Base-by-base conservation (phyloP, 2,888 invertebrate genomes). In the Caenorhabditis sp. region DNA sequence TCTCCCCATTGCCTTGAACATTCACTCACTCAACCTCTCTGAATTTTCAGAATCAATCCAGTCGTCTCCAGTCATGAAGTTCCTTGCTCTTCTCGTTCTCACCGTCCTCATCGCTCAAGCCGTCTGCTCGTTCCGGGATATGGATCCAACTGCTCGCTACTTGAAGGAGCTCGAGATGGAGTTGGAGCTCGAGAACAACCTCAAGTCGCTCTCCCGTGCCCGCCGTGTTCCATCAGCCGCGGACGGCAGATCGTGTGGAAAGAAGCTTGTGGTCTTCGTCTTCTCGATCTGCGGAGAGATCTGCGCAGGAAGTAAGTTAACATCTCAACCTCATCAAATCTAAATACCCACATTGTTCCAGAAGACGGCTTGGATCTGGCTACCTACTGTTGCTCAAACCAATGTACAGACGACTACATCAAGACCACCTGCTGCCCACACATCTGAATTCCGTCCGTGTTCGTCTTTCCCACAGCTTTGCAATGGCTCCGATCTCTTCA, bases 151-250 rank as follows among this genome's bases (percentile, higher is more conserved):
- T 1, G 47, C 58, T 31, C 72, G 41, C 16, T 35, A 61, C 10
- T 38, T 73, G n/a, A 38, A 51, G 16, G 73, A 73, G n/a, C 14
- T 73, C 22, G 35, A 44, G 19, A 38, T 64, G 28, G 58, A 75
- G 8, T n/a, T 58, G 19, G 63, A 56, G 6, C 16, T 66, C 7
- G 66, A 56, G 58, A 35, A 66, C 14, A 24, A 24, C 7, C 24
- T 28, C 1, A 31, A 26, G 12, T 19, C 28, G 1, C 35, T 75
- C 38, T 66, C 75, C 0, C 26, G 75, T 26, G 22, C 58, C n/a
- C 66, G 75, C n/a, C 66, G 75, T n/a, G 74, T 74, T n/a, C 74
- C 74, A n/a, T 16, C 22, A 22, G 14, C 16, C 4, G 26, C 44
- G 31, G 38, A 69, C 8, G 35, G 22, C 5, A 35, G 70, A 10